A percentile compares a stretch with the other conserved stretches of the same genome.
These are phyloP conservation scores for Caranx melampygus DNA, from an alignment of 2,113 vertebrate species.

Conservation along the genomic window DNA sequence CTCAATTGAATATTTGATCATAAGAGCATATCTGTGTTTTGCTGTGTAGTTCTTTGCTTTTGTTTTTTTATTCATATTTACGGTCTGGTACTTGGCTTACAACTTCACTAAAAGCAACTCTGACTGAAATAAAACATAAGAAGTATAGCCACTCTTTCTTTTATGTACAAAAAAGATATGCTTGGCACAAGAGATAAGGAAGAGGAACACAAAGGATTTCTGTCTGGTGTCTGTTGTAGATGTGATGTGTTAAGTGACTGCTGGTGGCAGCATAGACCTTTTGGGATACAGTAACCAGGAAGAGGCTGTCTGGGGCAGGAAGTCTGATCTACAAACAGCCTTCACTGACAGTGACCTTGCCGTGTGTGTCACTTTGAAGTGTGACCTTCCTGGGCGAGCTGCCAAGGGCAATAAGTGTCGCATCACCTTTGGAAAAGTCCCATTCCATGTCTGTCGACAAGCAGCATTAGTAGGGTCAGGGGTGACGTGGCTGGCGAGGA, in stretches of 20 bases:
- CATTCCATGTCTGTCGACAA: conserved; percentile 59
- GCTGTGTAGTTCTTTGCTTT: background rate
- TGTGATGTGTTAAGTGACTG: conserved; percentile 48
- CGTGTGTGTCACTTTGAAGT: conserved; percentile 63
- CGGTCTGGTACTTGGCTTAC: background rate
- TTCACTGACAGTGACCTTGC: conserved; percentile 70
- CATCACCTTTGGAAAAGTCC: conserved; percentile 57
- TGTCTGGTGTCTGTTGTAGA: conserved; percentile 19
- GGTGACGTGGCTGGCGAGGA: conserved; percentile 46
- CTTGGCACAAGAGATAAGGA: conserved; percentile 11
- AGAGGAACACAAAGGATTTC: background rate
- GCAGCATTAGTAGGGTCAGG: conserved; percentile 68
- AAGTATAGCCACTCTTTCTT: background rate
- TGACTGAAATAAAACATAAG: background rate
- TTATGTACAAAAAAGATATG: background rate
- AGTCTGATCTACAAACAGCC: conserved; percentile 44
- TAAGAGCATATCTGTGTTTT: background rate
- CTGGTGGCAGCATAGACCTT: conserved; percentile 57
- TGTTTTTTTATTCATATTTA: background rate
- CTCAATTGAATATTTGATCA: background rate
- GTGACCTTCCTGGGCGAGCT: conserved; percentile 60
- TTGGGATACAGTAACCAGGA: conserved; percentile 38
- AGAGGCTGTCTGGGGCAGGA: conserved; percentile 41
- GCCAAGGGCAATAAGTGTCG: conserved; percentile 56
- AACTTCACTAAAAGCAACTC: background rate